Evolutionary conservation across 2,888 invertebrate genomes (phyloP).

Genomic region (Leptinotarsa juncta): DNA sequence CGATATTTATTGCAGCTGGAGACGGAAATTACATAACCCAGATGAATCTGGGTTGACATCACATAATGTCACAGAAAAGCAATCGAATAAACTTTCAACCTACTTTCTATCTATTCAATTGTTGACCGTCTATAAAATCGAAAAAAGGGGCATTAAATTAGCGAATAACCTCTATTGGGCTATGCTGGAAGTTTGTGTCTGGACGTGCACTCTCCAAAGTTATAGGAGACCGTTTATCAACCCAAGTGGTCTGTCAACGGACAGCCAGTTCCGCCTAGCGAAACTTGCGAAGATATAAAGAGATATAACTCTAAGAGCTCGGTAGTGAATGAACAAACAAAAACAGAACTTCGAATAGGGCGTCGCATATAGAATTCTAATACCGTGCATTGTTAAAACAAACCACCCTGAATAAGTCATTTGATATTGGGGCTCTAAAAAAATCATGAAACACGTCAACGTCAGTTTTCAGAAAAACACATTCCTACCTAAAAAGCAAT

Average conservation of each 20-base stretch:
- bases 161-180: slow-evolving; percentile 35
- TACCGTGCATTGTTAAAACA: no score
- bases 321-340: slow-evolving; percentile 10
- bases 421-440: no score
- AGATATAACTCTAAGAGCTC: slow-evolving; percentile 29
- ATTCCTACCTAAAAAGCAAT: no score
- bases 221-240: slow-evolving; percentile 58
- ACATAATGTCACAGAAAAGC: slow-evolving; percentile 26
- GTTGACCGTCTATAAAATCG: slow-evolving; percentile 31
- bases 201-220: slow-evolving; percentile 52
- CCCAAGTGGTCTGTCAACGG: slow-evolving; percentile 56
- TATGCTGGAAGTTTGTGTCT: slow-evolving; percentile 36
- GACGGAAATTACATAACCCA: no score
- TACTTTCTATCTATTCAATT: slow-evolving; percentile 37
- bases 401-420: no score
- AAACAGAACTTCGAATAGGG: neutral
- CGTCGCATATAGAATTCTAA: neutral
- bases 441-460: no score
- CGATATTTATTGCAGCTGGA: no score
- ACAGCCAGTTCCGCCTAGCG: slow-evolving; percentile 41
- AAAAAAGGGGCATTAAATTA: slow-evolving; percentile 39
- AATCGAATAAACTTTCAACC: slow-evolving; percentile 29
- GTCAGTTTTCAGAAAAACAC: no score
- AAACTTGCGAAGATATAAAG: slow-evolving; percentile 39
- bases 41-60: neutral